Evolutionary conservation across 1,140 invertebrate genomes (phyloP).

Genomic region (Drosophila parabipectinata): DNA sequence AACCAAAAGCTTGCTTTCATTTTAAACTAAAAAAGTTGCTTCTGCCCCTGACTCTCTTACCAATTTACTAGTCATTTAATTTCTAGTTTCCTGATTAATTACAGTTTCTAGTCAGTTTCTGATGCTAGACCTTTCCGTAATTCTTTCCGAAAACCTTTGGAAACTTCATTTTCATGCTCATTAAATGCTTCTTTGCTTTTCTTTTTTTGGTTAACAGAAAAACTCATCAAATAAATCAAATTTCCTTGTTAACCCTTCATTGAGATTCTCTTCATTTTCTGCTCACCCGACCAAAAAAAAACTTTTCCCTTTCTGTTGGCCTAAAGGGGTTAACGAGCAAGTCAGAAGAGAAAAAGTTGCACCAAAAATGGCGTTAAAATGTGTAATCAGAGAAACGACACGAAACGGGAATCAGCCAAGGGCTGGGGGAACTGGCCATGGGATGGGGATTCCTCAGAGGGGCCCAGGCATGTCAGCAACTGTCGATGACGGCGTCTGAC

Average conservation of each 20-base stretch:
- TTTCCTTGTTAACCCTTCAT: constrained; percentile 79
- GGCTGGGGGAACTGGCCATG: not conserved
- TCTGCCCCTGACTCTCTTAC: not conserved
- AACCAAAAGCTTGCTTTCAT: not conserved
- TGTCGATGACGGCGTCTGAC: constrained; percentile 53
- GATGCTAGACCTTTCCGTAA: constrained; percentile 8
- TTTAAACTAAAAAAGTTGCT: not conserved
- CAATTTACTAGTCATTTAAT: constrained; percentile 11
- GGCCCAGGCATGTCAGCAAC: constrained; percentile 62
- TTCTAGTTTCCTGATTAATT: constrained; percentile 34
- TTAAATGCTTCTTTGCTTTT: constrained; percentile 59
- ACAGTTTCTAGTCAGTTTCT: constrained; percentile 21
- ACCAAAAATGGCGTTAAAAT: constrained; percentile 77
- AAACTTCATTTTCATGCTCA: constrained; percentile 72
- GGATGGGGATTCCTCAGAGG: constrained; percentile 1
- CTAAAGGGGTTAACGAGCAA: constrained; percentile 64
- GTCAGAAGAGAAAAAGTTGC: constrained; percentile 56
- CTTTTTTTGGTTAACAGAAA: constrained; percentile 42
- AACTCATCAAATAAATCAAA: constrained; percentile 82
- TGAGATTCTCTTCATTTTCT: constrained; percentile 61
- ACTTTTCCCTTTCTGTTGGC: constrained; percentile 48
- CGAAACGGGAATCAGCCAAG: constrained; percentile 25
- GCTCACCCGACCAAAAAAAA: constrained; percentile 24
- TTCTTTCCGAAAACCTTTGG: not conserved
- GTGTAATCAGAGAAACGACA: constrained; percentile 74